phyloP scores from a whole-genome alignment of 2,888 invertebrate genomes.

The Macaria liturata region DNA sequence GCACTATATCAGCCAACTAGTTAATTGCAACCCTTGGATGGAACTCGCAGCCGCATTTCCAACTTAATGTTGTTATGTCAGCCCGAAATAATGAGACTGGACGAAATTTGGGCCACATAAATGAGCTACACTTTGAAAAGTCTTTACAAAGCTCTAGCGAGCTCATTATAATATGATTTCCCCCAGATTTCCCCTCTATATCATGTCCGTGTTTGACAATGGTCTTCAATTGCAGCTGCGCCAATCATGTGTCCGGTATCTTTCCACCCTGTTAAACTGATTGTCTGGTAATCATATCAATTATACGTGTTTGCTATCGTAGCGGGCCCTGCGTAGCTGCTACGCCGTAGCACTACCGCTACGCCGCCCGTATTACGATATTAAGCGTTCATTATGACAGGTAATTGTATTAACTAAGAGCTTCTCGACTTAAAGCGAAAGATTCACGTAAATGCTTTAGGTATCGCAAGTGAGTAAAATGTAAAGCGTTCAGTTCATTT shows the following conservation, averaged over 20 bases:
- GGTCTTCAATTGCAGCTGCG: slow-evolving; percentile 46
- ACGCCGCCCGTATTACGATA: slow-evolving; percentile 15
- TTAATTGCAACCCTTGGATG: slow-evolving; percentile 77
- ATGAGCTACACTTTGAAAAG: slow-evolving; percentile 19
- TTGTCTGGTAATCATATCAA: slow-evolving; percentile 54
- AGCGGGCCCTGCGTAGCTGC: slow-evolving; percentile 11
- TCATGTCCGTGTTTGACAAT: slow-evolving; percentile 34
- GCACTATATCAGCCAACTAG: slow-evolving; percentile 73
- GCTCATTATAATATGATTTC: slow-evolving; percentile 12
- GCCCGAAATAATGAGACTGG: slow-evolving; percentile 67
- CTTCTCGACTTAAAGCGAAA: slow-evolving; percentile 15
- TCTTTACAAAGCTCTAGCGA: slow-evolving; percentile 16
- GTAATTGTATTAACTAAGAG: slow-evolving; percentile 31
- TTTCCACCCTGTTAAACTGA: slow-evolving; percentile 52
- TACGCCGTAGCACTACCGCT: slow-evolving; percentile 27
- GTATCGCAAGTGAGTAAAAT: no score
- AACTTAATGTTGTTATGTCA: slow-evolving; percentile 73
- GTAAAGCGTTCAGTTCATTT: no score
- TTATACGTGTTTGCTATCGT: slow-evolving; percentile 19
- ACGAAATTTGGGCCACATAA: slow-evolving; percentile 48
- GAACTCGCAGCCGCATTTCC: slow-evolving; percentile 74
- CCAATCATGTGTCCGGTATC: slow-evolving; percentile 44
- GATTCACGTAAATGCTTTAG: slow-evolving; percentile 11
- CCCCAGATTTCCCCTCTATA: slow-evolving; percentile 6
- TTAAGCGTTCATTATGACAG: slow-evolving; percentile 28